These are phyloP conservation scores for Onychomys arenicola DNA, from an alignment of 2,797 vertebrate species.

Conservation along the genomic window DNA sequence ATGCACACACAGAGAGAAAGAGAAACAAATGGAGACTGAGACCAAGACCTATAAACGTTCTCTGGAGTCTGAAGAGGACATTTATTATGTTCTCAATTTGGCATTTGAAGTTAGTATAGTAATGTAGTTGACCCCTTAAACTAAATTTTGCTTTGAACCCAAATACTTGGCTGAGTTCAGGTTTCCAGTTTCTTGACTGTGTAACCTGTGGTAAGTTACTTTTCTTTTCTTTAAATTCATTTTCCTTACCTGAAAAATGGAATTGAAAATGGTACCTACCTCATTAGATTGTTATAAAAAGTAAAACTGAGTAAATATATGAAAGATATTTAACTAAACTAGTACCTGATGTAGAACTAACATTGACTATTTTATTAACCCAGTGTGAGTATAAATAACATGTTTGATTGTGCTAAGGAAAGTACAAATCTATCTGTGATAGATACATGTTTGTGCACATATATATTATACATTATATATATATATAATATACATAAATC, in stretches of 20 bases:
- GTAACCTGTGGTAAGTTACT: constrained; percentile 16
- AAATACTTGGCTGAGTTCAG: constrained; percentile 31
- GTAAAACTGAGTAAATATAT: constrained; percentile 57
- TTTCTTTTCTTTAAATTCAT: constrained; percentile 60
- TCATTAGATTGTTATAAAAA: constrained; percentile 61
- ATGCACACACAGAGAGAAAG: not conserved
- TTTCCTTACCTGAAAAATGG: constrained; percentile 51
- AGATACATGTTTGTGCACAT: not conserved
- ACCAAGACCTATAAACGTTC: not conserved
- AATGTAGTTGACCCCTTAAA: constrained; percentile 33
- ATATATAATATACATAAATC: not conserved
- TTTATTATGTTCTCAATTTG: constrained; percentile 3
- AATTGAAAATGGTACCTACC: constrained; percentile 8
- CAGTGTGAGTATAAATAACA: not conserved
- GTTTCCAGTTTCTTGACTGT: constrained; percentile 3
- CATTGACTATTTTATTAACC: not conserved
- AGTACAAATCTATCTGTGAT: not conserved
- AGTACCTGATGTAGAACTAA: not conserved
- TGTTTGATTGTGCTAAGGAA: not conserved
- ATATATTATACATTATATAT: not conserved
- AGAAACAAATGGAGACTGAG: not conserved
- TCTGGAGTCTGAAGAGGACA: not conserved
- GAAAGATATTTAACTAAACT: not conserved
- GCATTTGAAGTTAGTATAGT: not conserved
- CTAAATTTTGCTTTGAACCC: constrained; percentile 48